Base-by-base conservation (phyloP, 2,113 vertebrate species). In the Marmota flaviventris region DNA sequence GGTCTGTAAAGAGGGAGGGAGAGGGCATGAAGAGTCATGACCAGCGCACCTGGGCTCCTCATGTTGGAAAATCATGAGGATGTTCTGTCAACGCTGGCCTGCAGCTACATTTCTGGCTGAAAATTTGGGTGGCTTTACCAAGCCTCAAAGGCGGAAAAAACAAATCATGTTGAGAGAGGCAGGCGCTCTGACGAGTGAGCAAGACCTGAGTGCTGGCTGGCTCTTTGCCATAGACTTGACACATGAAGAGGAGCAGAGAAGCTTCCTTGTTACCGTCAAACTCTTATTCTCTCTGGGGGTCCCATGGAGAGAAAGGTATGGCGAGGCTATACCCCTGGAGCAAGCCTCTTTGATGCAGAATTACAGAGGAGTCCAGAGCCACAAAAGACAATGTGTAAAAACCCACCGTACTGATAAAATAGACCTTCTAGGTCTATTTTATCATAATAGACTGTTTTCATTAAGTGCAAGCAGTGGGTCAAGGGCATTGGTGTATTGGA, bases 51-150 rank as follows among this genome's bases (percentile, higher is more conserved):
- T 97, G 97, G 61, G 5, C 70, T 76, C 97, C 93, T 96, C 51
- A 56, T 93, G 96, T 69, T 95, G 93, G 86, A 84, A 95, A 93
- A 67, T 79, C 67, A 56, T 29, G 39, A 89, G 56, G 88, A 45
- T 6, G 82, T 84, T 70, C 94, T 90, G 76, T 85, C 94, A 85
- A 63, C 13, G 10, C 63, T 93, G 84, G 94, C 94, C 94, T 79
- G 63, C 20, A 86, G 89, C 91, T 96, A 58, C 91, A n/a, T 89
- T 95, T 97, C 89, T 96, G 88, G 93, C 92, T 93, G 88, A 91
- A 79, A 84, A 93, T 95, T 94, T 42, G 95, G 83, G 92, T 96
- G 96, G 82, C 78, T 96, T 92, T 92, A 91, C 61, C 81, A 77
- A 94, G 63, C 65, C 96, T 94, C 91, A 81, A 86, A 91, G 93